Percentiles rank a stretch among this genome's conserved stretches.
Evolutionary conservation across 2,797 vertebrate species (phyloP).

Genomic region (Molossus molossus): DNA sequence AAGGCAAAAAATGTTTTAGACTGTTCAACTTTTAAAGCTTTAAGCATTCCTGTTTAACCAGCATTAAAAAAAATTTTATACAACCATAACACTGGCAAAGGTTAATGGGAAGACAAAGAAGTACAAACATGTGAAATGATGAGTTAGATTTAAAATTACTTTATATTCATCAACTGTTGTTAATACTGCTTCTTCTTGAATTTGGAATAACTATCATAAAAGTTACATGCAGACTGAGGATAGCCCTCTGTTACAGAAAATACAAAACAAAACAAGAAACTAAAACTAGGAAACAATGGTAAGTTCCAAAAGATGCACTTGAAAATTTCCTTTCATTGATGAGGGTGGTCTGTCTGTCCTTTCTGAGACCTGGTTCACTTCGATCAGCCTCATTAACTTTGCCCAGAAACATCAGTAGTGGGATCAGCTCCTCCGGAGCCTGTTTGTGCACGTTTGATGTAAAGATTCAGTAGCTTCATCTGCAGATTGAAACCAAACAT

Average conservation of each 20-base stretch:
- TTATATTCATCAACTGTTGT: conserved; percentile 89
- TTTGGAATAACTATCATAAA: conserved; percentile 90
- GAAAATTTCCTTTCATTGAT: conserved; percentile 86
- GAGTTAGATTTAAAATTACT: conserved; percentile 88
- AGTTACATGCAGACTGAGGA: conserved; percentile 92
- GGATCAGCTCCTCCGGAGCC: conserved; percentile 94
- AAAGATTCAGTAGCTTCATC: conserved; percentile 99
- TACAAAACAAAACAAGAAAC: conserved; percentile 71
- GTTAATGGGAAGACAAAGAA: conserved; percentile 90
- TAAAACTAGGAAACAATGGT: conserved; percentile 35
- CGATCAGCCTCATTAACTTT: conserved; percentile 91
- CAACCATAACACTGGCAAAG: conserved; percentile 91
- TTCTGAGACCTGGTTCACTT: conserved; percentile 88
- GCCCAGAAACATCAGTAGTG: conserved; percentile 91
- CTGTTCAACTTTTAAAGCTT: conserved; percentile 89
- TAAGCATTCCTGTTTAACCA: conserved; percentile 91
- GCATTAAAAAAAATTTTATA: conserved; percentile 88
- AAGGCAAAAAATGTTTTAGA: conserved; percentile 88
- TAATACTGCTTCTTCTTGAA: conserved; percentile 91
- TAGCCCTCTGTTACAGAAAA: conserved; percentile 83
- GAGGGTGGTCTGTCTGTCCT: conserved; percentile 84
- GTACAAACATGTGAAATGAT: conserved; percentile 88
- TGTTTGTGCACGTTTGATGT: conserved; percentile 98
- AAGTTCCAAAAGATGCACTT: conserved; percentile 83
- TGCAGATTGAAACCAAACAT: conserved; percentile 87